Evolutionary conservation across 2,888 invertebrate genomes (phyloP), one percentile per base, ranked within the genome.

Genomic region (Andrena minutula): DNA sequence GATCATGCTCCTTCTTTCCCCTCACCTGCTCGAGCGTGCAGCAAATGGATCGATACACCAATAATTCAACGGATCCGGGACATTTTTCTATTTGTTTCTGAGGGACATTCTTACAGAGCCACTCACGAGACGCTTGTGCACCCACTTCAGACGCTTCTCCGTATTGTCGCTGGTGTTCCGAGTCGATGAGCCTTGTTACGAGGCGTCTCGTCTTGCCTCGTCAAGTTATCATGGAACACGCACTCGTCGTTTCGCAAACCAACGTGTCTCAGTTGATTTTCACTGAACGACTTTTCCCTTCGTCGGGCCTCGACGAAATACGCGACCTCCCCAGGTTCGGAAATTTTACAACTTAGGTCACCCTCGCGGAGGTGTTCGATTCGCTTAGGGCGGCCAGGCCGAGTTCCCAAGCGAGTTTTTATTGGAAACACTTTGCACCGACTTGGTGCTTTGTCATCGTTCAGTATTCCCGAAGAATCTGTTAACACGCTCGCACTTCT

Each of bases 21-120:
- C n/a, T 16, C 30, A 5, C 28, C 20, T 12, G 7, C 2, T 20
- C 32, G n/a, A 41, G 26, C 56, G 20, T 5, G n/a, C 7, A 20
- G 3, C 3, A 3, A 6, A 53, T 12, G 2, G 53, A 78, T 78
- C 78, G 75, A 83, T 78, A 60, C n/a, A 77, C 56, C 73, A 30
- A 84, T 82, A 76, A 79, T 61, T 78, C 75, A 70, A 30, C 32
- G 70, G 53, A 68, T 68, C 26, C 7, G 3, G 30, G 61, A 53
- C 68, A 82, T 79, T 82, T 79, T 84, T 82, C 79, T 73, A 76
- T 79, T 72, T 75, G 79, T 58, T 65, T 63, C 66, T 1, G 30
- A 66, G 78, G 78, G 69, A 79, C 66, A 76, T 71, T 65, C 60
- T 65, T 58, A 28, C 51, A 0, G 41, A 65, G 41, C 63, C 56